These are phyloP conservation scores for Bathynomus jamesi DNA, from an alignment of 1,140 invertebrate genomes.

Conservation along the genomic window DNA sequence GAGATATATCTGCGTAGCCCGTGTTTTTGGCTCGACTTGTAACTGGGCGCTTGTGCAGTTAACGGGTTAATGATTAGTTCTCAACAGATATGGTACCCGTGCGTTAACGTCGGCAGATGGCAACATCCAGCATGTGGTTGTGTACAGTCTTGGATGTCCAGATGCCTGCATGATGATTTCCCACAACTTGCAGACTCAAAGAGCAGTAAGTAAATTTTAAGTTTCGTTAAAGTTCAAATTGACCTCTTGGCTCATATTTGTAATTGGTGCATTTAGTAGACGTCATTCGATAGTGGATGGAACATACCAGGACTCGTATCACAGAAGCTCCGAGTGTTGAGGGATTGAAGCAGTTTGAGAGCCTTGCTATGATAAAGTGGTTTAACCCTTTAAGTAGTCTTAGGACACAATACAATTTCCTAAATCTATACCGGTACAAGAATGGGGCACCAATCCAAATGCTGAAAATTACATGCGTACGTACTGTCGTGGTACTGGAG, in stretches of 20 bases:
- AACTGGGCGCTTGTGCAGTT: neutral
- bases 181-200: neutral
- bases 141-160: slow-evolving; percentile 9
- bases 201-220: neutral
- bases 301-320: neutral
- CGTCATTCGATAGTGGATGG: no score
- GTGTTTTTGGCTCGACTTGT: neutral
- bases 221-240: neutral
- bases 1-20: no score
- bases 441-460: no score
- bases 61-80: no score
- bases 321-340: neutral
- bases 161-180: slow-evolving; percentile 14
- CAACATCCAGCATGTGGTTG: slow-evolving; percentile 8
- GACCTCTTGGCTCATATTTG: neutral
- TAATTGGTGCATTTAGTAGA: neutral
- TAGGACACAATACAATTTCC: no score
- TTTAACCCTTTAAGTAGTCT: no score
- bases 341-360: neutral
- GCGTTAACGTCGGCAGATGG: slow-evolving; percentile 1
- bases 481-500: no score
- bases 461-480: no score
- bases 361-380: neutral
- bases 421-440: no score
- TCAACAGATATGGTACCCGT: neutral